Percentiles rank a stretch among this genome's conserved stretches.
Conservation (phyloP, 2,888 invertebrate species). For the Camponotus fellah region DNA sequence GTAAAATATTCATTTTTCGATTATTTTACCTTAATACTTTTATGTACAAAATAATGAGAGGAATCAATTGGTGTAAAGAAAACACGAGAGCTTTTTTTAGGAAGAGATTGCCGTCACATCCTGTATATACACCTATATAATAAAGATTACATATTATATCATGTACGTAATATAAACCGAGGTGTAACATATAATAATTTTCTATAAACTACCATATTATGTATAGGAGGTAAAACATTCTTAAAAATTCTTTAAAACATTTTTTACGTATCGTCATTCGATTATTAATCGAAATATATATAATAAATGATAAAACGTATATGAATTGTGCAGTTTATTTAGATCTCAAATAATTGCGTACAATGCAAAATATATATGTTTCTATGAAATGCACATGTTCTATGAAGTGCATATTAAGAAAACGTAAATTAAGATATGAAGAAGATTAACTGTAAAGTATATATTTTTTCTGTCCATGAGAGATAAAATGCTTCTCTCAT, state of each 20-base stretch:
- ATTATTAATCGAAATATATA: not conserved
- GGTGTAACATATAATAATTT: not conserved
- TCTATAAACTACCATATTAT: not conserved
- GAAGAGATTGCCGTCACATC: too few relatives aligned
- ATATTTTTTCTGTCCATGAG: not conserved
- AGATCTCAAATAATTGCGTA: not conserved
- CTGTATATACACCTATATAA: not conserved
- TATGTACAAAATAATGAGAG: too few relatives aligned
- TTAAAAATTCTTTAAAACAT: constrained; percentile 5
- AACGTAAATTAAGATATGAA: constrained; percentile 9
- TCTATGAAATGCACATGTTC: constrained; percentile 13
- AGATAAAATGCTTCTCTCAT: not conserved
- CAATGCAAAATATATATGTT: not conserved
- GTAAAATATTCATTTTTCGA: too few relatives aligned
- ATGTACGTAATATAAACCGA: not conserved
- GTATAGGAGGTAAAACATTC: not conserved
- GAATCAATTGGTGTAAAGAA: too few relatives aligned
- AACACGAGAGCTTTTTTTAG: too few relatives aligned
- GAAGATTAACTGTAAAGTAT: not conserved
- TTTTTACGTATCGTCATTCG: not conserved
- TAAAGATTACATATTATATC: not conserved
- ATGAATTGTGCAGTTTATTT: not conserved
- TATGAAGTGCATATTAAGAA: not conserved
- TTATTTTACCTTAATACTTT: too few relatives aligned
- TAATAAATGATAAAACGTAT: not conserved